These are phyloP conservation scores for Eumaeus atala DNA, from an alignment of 1,140 invertebrate species.

Conservation along the genomic window DNA sequence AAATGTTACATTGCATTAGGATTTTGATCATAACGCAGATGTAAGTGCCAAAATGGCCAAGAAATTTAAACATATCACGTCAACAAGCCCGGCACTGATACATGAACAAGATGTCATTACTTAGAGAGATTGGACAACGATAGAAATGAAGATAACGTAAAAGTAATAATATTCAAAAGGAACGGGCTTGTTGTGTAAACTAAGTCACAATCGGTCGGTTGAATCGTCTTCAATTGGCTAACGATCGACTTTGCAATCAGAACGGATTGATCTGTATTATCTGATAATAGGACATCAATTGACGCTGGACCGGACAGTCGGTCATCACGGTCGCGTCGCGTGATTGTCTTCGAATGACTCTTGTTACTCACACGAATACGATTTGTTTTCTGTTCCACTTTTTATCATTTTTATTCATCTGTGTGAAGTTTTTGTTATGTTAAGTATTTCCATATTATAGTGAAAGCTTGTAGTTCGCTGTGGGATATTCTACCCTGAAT, in stretches of 20 bases:
- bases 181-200: background rate
- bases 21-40: too few species aligned
- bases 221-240: conserved; percentile 51
- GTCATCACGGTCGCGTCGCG: conserved; percentile 17
- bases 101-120: too few species aligned
- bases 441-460: background rate
- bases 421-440: background rate
- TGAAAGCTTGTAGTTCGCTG: background rate
- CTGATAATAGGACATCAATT: conserved; percentile 58
- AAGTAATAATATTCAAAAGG: background rate
- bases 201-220: conserved; percentile 6
- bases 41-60: too few species aligned
- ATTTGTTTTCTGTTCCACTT: conserved; percentile 7
- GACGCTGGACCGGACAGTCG: conserved; percentile 20
- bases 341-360: conserved; percentile 19
- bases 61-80: too few species aligned
- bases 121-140: too few species aligned
- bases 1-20: too few species aligned
- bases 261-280: conserved; percentile 65
- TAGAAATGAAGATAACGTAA: too few species aligned
- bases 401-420: background rate
- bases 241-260: conserved; percentile 66
- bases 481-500: too few species aligned
- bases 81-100: too few species aligned
- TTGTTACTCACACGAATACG: conserved; percentile 1